Conservation (phyloP, 2,113 vertebrate genomes). For the Bos taurus region DNA sequence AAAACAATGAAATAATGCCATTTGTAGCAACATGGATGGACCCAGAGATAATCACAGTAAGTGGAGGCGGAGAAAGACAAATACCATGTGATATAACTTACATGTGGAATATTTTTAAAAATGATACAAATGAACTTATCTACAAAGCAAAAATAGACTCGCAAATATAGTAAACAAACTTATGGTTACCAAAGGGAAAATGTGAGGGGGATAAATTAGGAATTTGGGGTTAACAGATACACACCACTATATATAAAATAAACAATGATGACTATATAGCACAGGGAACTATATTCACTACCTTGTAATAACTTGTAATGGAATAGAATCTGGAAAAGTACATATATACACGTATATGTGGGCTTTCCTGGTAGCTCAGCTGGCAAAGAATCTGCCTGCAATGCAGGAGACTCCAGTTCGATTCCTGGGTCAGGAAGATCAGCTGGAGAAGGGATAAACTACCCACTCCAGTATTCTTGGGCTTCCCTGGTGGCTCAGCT, state of each 20-base stretch:
- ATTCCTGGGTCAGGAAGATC: neutral
- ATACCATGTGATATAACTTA: neutral
- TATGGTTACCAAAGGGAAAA: neutral
- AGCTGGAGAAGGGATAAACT: neutral
- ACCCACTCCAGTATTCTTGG: neutral
- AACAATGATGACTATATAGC: neutral
- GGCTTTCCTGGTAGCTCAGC: neutral
- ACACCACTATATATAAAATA: neutral
- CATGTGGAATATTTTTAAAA: neutral
- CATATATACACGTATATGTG: neutral
- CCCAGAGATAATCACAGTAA: neutral
- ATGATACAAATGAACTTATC: neutral
- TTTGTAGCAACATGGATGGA: neutral
- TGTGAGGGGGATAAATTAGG: neutral
- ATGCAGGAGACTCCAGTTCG: neutral
- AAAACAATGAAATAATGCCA: neutral
- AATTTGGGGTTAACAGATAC: neutral
- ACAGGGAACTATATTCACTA: neutral
- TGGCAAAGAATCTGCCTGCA: neutral
- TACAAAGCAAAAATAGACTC: neutral
- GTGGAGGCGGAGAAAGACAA: neutral
- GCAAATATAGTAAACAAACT: neutral
- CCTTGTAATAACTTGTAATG: neutral
- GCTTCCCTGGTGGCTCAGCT: neutral
- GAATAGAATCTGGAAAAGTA: neutral